Percentiles rank a stretch among this genome's conserved stretches.
These are phyloP conservation scores for Anastrepha obliqua DNA, from an alignment of 1,140 invertebrate species.

Conservation along the genomic window DNA sequence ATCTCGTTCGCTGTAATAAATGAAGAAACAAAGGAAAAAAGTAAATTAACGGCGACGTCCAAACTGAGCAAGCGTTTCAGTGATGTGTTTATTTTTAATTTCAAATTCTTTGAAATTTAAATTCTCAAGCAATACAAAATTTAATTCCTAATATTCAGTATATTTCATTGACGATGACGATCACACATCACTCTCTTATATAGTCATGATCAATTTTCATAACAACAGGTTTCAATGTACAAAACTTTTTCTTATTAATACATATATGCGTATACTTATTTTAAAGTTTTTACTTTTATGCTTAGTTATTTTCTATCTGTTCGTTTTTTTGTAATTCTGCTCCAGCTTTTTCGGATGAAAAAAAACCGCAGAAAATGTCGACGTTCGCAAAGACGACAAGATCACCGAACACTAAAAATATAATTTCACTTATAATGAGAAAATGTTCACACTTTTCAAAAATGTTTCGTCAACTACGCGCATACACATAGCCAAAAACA, in stretches of 20 bases:
- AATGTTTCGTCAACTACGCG: background rate
- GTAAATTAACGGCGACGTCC: background rate
- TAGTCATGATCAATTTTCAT: no score
- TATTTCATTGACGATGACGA: no score
- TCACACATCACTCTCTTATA: no score
- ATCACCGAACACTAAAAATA: conserved; percentile 49
- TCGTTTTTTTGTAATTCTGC: conserved; percentile 42
- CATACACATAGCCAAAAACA: conserved; percentile 14
- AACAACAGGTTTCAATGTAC: no score
- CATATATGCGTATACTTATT: background rate
- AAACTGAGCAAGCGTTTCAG: no score
- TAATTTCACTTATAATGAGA: conserved; percentile 15
- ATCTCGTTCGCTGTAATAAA: conserved; percentile 82
- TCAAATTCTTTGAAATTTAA: no score
- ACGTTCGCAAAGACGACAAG: conserved; percentile 39
- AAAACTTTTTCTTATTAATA: background rate
- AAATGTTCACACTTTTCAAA: conserved; percentile 42
- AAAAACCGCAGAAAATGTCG: conserved; percentile 9
- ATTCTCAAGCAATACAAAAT: no score
- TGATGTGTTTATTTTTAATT: no score
- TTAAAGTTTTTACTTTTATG: background rate
- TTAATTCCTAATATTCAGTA: no score
- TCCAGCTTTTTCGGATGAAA: background rate
- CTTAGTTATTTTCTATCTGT: background rate
- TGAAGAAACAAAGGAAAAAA: conserved; percentile 50